Conservation (phyloP, 2,797 vertebrate species). For the Sebastes paucispinis region DNA sequence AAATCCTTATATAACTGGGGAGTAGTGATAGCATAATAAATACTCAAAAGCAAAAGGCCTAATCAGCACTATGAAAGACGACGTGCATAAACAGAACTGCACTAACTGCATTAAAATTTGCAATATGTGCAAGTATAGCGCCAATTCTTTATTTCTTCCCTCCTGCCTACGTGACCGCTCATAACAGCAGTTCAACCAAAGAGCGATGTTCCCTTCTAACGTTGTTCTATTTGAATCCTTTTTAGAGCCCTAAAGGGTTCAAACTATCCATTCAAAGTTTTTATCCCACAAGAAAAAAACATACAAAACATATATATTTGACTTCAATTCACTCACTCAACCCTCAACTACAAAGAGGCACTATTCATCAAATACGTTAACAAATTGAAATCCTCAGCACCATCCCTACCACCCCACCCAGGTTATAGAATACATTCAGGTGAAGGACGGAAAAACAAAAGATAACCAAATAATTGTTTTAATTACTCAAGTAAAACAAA, state of each 20-base stretch:
- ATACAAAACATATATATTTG: no score
- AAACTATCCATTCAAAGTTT: background rate
- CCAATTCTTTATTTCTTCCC: background rate
- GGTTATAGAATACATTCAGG: no score
- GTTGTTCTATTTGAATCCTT: background rate
- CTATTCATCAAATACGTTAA: no score
- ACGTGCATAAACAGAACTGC: conserved; percentile 4
- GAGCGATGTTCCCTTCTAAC: background rate
- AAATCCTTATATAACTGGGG: conserved; percentile 4
- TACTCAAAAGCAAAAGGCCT: background rate
- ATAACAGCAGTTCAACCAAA: background rate
- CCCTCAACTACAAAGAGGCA: no score
- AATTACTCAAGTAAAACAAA: no score
- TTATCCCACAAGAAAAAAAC: no score
- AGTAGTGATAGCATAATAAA: background rate
- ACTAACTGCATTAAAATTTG: background rate
- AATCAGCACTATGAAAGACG: background rate
- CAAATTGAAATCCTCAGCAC: no score
- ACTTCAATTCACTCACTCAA: no score
- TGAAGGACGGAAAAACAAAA: no score
- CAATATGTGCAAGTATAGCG: background rate
- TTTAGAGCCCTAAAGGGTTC: background rate
- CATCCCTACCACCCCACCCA: no score
- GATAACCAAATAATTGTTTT: no score
- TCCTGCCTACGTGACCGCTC: background rate